Evolutionary conservation across 2,113 vertebrate genomes (phyloP), one percentile per base, ranked within the genome.

Genomic region (Passer montanus): DNA sequence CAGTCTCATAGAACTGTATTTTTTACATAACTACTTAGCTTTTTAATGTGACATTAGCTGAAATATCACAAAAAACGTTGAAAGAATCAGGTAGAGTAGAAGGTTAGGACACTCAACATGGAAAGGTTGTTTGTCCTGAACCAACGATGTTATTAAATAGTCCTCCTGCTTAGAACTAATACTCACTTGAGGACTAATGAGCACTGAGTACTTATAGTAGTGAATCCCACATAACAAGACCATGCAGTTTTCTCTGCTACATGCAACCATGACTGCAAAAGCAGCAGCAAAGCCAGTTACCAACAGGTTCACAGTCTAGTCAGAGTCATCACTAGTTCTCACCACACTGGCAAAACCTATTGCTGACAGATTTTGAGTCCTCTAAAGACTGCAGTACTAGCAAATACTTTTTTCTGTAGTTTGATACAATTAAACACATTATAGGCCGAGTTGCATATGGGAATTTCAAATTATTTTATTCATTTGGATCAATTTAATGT

Each of bases 191-290:
- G 47, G 35, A 84, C 18, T 63, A 91, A 68, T 31, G 75, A 19
- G 31, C 39, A 66, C 19, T 0, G 0, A 79, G n/a, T 26, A n/a
- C 19, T 53, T 46, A 11, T 0, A 72, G 49, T 66, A 78, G 28
- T 37, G 46, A 69, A 62, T 64, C 53, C 53, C 12, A 27, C 10
- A 39, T 2, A 19, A 74, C 8, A 59, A 8, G 11, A 72, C 8
- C 7, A 31, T 6, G 5, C 10, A 33, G 19, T 47, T 84, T 84
- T 81, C 31, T 67, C 83, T 52, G 47, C 30, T 23, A 18, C 6
- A 3, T 26, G 33, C 37, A 86, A 56, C 22, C 49, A 64, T 0
- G 0, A 69, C 31, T 49, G 44, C 70, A 68, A 79, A 91, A 67
- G 52, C n/a, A 87, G 62, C 56, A 79, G 60, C 21, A 58, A 81